Evolutionary conservation across 2,888 invertebrate species (phyloP).

Genomic region (Melieria crassipennis): DNA sequence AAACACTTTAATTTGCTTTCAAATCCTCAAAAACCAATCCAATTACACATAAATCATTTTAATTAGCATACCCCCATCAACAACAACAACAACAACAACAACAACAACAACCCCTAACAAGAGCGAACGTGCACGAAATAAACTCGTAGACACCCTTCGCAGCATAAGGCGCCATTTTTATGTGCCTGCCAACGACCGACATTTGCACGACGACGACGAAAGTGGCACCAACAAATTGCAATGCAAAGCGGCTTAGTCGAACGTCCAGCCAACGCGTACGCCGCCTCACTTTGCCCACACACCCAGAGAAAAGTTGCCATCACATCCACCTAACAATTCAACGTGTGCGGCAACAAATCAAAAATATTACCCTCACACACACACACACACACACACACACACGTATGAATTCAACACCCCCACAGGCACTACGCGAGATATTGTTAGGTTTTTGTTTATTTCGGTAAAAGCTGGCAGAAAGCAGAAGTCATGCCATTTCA

Average conservation of each 20-base stretch:
- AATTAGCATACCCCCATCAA: conserved; percentile 28
- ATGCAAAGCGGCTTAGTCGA: conserved; percentile 20
- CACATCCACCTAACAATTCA: too few species aligned
- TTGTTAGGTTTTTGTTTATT: too few species aligned
- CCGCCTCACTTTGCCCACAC: neutral
- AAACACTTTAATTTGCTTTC: too few species aligned
- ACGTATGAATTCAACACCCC: too few species aligned
- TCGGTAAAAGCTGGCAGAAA: too few species aligned
- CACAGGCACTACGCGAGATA: too few species aligned
- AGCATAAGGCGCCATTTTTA: conserved; percentile 23
- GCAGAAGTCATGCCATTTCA: too few species aligned
- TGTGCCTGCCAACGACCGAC: too few species aligned
- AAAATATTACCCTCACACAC: too few species aligned
- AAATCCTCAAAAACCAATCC: conserved; percentile 14
- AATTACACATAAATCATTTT: conserved; percentile 36
- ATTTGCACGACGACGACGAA: neutral
- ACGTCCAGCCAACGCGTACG: neutral
- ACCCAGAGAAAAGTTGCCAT: neutral
- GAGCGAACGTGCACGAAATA: conserved; percentile 13
- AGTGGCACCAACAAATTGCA: conserved; percentile 29
- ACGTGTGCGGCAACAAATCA: too few species aligned
- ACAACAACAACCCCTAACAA: neutral
- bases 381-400: too few species aligned
- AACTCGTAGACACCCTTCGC: conserved; percentile 30
- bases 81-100: conserved; percentile 4